Percentiles rank a stretch among this genome's conserved stretches.
Conservation (phyloP, 2,113 vertebrate genomes). For the Rhizomys pruinosus region DNA sequence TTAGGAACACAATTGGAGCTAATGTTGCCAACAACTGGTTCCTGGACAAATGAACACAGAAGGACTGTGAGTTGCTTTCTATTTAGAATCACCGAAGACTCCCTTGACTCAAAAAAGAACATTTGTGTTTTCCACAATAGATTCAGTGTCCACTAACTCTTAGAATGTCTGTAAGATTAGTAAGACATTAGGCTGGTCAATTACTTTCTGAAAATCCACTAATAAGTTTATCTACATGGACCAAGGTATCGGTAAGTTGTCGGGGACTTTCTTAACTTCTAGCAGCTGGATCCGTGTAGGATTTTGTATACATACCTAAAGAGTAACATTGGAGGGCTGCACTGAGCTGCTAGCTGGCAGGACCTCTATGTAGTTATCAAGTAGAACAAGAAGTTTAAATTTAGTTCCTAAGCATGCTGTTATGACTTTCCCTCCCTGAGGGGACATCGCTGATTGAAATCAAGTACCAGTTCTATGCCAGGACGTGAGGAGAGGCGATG, state of each 20-base stretch:
- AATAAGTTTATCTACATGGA: neutral
- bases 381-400: neutral
- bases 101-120: neutral
- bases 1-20: neutral
- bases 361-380: neutral
- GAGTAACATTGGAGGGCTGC: neutral
- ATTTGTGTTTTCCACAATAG: neutral
- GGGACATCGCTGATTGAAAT: constrained; percentile 27
- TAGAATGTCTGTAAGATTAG: neutral
- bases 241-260: neutral
- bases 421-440: neutral
- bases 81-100: neutral
- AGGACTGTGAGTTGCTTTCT: neutral
- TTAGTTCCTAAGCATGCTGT: neutral
- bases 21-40: neutral
- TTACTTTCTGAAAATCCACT: neutral
- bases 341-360: accelerated
- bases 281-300: neutral
- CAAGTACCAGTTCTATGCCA: neutral
- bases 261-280: neutral
- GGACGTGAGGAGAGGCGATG: neutral
- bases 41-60: neutral
- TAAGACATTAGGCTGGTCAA: neutral
- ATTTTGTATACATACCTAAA: too few species aligned
- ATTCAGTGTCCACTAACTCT: neutral